Conservation (phyloP, 2,888 invertebrate genomes). For the Gastracanthus pulcherrimus region DNA sequence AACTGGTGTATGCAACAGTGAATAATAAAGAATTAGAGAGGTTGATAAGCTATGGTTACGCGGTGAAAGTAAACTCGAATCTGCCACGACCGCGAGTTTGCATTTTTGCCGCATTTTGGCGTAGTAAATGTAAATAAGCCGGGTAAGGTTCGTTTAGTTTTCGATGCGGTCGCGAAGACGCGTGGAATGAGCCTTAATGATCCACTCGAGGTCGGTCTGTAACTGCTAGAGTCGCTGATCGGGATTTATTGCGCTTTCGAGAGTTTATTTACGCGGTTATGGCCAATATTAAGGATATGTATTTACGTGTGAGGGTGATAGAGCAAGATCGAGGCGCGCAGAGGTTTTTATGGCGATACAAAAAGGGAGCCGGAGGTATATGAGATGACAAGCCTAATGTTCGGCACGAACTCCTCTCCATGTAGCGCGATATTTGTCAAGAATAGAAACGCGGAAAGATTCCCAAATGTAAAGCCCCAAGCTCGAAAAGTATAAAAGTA, state of each 20-base stretch:
- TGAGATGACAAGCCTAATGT: conserved; percentile 19
- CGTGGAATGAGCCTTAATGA: too few species aligned
- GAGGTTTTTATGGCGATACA: neutral
- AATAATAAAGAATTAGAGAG: too few species aligned
- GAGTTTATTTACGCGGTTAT: conserved; percentile 44
- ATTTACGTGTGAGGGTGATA: conserved; percentile 19
- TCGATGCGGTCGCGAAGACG: too few species aligned
- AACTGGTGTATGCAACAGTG: too few species aligned
- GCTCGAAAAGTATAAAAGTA: neutral
- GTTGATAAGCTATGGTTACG: too few species aligned
- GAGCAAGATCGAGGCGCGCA: neutral
- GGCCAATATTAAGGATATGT: conserved; percentile 40
- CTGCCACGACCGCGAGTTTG: too few species aligned
- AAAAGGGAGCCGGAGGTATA: neutral
- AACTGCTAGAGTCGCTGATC: too few species aligned
- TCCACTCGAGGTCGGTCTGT: too few species aligned
- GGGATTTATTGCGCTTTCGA: conserved; percentile 54
- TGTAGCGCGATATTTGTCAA: conserved; percentile 30
- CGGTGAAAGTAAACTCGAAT: too few species aligned
- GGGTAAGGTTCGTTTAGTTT: too few species aligned
- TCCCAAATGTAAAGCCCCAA: neutral
- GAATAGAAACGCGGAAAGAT: conserved; percentile 24
- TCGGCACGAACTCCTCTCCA: conserved; percentile 16
- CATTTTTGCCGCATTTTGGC: too few species aligned
- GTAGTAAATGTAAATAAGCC: too few species aligned